Evolutionary conservation across 2,113 vertebrate genomes (phyloP).

Genomic region (Tenebrosternarchus preto): DNA sequence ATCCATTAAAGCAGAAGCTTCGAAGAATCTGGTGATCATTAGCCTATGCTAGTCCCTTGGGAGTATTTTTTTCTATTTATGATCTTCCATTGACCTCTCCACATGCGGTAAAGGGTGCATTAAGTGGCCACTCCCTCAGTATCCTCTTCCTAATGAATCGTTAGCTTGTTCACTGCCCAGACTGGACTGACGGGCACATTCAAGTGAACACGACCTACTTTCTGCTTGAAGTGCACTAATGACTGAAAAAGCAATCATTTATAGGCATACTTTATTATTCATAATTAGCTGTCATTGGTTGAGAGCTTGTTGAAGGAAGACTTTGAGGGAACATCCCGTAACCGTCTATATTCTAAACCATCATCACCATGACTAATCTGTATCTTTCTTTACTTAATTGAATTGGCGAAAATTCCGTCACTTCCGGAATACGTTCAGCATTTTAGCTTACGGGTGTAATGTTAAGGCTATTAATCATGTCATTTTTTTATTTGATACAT

Average conservation of each 20-base stretch:
- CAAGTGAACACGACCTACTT: conserved; percentile 74
- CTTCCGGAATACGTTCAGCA: too few species aligned
- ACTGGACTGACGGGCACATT: conserved; percentile 40
- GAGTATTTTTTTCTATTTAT: background rate
- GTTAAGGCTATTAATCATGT: too few species aligned
- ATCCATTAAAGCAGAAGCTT: background rate
- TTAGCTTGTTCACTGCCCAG: conserved; percentile 1
- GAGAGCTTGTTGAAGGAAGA: conserved; percentile 15
- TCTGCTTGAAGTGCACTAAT: conserved; percentile 69
- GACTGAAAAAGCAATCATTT: conserved; percentile 70
- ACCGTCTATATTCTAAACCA: background rate
- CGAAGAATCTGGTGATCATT: conserved; percentile 4
- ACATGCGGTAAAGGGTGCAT: background rate
- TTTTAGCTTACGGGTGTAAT: too few species aligned
- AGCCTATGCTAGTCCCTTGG: background rate
- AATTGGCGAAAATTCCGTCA: background rate
- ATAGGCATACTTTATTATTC: conserved; percentile 73
- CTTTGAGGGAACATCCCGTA: background rate
- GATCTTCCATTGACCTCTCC: background rate
- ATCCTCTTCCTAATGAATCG: conserved; percentile 34
- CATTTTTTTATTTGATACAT: too few species aligned
- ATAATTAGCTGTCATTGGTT: conserved; percentile 67
- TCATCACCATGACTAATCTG: background rate
- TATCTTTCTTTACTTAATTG: background rate
- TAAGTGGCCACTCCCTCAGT: conserved; percentile 10